These are phyloP conservation scores for Knipowitschia caucasica DNA, from an alignment of 2,797 vertebrate species.

Conservation along the genomic window DNA sequence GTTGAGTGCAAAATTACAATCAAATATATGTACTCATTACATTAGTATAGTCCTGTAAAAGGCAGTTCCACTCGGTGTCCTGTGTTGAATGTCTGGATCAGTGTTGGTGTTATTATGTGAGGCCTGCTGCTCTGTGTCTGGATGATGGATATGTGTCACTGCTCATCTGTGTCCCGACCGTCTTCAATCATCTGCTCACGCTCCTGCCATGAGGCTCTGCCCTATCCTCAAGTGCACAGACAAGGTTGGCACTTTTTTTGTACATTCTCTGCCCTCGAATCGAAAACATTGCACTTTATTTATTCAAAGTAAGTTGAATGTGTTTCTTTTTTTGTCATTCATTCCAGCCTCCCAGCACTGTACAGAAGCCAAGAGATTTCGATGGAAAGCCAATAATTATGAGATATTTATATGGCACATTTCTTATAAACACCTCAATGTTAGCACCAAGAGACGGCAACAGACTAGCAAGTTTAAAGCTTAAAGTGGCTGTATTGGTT, in stretches of 20 bases:
- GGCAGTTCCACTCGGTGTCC: too few species aligned
- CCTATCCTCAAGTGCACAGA: constrained; percentile 10
- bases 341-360: not conserved
- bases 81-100: not conserved
- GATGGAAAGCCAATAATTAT: too few species aligned
- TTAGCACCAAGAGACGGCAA: too few species aligned
- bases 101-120: constrained; percentile 1
- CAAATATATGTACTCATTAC: too few species aligned
- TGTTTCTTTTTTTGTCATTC: not conserved
- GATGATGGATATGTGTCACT: constrained; percentile 33
- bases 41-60: too few species aligned
- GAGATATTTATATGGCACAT: too few species aligned
- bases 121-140: constrained; percentile 17
- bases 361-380: not conserved
- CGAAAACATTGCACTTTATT: not conserved
- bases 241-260: constrained; percentile 22
- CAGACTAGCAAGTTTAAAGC: too few species aligned
- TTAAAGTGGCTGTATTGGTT: too few species aligned
- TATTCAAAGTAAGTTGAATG: too few species aligned
- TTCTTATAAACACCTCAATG: too few species aligned
- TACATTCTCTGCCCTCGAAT: not conserved
- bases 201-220: constrained; percentile 5
- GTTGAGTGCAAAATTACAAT: too few species aligned
- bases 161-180: constrained; percentile 22
- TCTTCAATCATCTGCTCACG: constrained; percentile 15